Evolutionary conservation across 2,113 vertebrate genomes (phyloP), one percentile per base, ranked within the genome.

Genomic region (Leptosomus discolor): DNA sequence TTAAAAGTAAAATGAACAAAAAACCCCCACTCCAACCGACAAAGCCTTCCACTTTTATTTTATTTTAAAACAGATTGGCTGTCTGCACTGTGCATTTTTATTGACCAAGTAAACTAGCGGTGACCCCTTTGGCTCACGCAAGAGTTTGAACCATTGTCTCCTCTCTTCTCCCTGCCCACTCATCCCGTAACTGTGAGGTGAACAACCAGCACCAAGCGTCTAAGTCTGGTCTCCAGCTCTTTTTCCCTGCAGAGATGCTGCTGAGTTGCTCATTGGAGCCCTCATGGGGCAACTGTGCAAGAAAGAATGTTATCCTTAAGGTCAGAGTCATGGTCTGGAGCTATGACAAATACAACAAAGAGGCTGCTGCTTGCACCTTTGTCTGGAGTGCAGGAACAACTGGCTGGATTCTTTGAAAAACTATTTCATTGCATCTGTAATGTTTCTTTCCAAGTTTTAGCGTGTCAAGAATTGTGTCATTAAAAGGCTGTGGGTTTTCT

Each of bases 91-190:
- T 67, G 29, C 9, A 3, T 63, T 89, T 68, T 67, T 71, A 39
- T 57, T 92, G 50, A 27, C 24, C 20, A 67, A 18, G 8, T 36
- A 56, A 75, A 54, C 60, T 21, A 57, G 16, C n/a, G 23, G 5
- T 29, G 14, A 50, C 7, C 3, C 6, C 15, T 63, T 78, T 32
- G 30, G 64, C 27, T 84, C 18, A 50, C 39, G 50, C 15, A n/a
- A 15, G 34, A n/a, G 9, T 60, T n/a, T 71, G 61, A 58, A 39
- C 12, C 43, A 3, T 22, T 21, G 17, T 21, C 24, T 46, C 5
- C 23, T 56, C 0, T 2, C 6, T 84, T 60, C 46, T 0, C 0
- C 4, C 15, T 30, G 4, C 34, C 34, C 26, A 5, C 29, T 37
- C 26, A 23, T 18, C 3, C 16, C 0, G 0, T 45, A 61, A 51